Base-by-base conservation (phyloP, 37 sponge, comb jelly and placozoan genomes). In the Theonella swinhoei region DNA sequence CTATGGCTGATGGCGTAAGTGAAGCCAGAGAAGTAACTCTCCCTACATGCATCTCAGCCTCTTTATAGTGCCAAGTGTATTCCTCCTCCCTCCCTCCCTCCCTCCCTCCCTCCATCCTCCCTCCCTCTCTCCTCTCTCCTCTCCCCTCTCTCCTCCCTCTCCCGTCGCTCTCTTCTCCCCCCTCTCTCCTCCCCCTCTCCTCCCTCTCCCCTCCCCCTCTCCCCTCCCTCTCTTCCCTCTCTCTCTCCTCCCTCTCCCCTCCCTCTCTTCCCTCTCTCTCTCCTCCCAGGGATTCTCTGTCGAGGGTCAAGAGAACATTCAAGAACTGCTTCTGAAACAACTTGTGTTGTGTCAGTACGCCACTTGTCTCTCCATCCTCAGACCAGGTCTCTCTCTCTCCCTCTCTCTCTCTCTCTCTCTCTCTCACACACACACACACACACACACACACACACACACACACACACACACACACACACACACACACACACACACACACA, bases 1-100 rank as follows among this genome's bases (percentile, higher is more conserved):
- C 95, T 24, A 96, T 96, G 97, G 99, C 94, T 58, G 99, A 99
- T 86, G 99, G 99, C 40, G 97, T 93, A 58, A 86, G 93, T 74
- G 0, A 11, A 41, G 1, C 32, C 73, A 62, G n/a, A n/a, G n/a
- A n/a, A n/a, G n/a, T n/a, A n/a, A n/a, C n/a, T 71, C n/a, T 31
- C 72, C 32, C 36, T 34, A 36, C 28, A 28, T 28, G n/a, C 64
- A 64, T 25, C 28, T 28, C 28, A 25, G n/a, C 28, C 64, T 29
- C 28, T 25, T 28, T 64, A 25, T 29, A 7, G 64, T 28, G n/a
- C n/a, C n/a, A n/a, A n/a, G n/a, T n/a, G n/a, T n/a, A n/a, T n/a
- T n/a, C n/a, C n/a, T n/a, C n/a, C n/a, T n/a, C n/a, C n/a, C n/a
- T n/a, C n/a, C n/a, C n/a, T n/a, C n/a, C n/a, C n/a, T n/a, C n/a